Evolutionary conservation across 2,797 vertebrate genomes (phyloP), one percentile per base, ranked within the genome.

Genomic region (Micropoecilia bifurca): DNA sequence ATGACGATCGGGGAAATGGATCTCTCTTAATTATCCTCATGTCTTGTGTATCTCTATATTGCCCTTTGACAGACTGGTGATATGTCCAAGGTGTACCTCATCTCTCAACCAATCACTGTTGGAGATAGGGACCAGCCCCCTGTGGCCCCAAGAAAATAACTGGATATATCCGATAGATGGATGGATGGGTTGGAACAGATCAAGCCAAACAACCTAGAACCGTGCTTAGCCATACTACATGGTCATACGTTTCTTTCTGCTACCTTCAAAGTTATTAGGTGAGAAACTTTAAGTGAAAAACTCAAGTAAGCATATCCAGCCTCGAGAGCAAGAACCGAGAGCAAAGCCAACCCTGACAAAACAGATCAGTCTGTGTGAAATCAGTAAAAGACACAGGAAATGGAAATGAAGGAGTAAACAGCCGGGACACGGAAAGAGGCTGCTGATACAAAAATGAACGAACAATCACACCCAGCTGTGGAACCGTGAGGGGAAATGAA

Each of bases 401-500:
- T 12, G 25, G 4, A 61, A 80, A 76, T n/a, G 13, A 81, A 73
- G 25, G 66, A 55, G 28, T 69, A 55, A 61, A 78, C 0, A 30
- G 43, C 47, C 1, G 3, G 59, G 30, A 41, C 36, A 57, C 39
- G 14, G 61, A 41, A 68, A 43, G 12, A n/a, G 53, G 73, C 41
- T 59, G 73, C 12, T 48, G 43, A 48, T n/a, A 25, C 66, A 1
- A n/a, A 69, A 80, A 61, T 22, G 48, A 77, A 41, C 13, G 39
- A 20, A 71, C 57, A 33, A 68, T 57, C 68, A 73, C 69, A 63
- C 45, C 36, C 33, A 30, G 28, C 57, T 9, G 10, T 4, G n/a
- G 8, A 10, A 4, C 12, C 63, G 33, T 72, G 7, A 82, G 63
- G 7, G 43, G 68, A 69, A 75, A 57, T 57, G 25, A 76, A 78